Evolutionary conservation across 2,888 invertebrate genomes (phyloP), one percentile per base, ranked within the genome.

Genomic region (Xiphydria camelus): DNA sequence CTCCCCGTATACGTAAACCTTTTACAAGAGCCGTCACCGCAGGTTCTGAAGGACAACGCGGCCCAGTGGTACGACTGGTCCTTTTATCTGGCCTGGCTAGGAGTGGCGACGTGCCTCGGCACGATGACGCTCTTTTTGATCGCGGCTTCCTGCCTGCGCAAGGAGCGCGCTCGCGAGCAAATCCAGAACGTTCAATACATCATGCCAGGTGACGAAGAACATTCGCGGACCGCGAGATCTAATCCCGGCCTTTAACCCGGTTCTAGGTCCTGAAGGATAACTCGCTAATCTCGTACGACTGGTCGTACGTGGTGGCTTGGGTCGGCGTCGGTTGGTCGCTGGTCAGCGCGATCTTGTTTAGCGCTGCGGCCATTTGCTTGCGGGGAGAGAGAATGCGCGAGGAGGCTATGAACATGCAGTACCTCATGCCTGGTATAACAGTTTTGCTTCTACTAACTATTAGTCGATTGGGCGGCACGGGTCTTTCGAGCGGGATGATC

Each of bases 241-340:
- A n/a, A 17, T 18, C 29, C 29, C 22, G 12, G 10, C 12, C 17
- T 12, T 37, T 25, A 37, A 37, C 23, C 37, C 44, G 57, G 51
- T 63, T 40, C 55, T 82, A 91, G 91, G 87, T 90, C 78, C 86
- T 92, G 76, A 87, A 87, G 79, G 89, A 91, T 76, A 88, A 89
- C 79, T 84, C 89, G 64, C 84, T 88, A 80, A 83, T 89, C 73
- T 85, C 86, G 80, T 95, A 94, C 82, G 94, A 94, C 79, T 96
- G 94, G 94, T 94, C 94, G 68, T 96, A 95, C 83, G 89, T 94
- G 83, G 86, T 94, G 76, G 92, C 94, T 78, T 96, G 95, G 95
- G 89, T 93, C 79, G 94, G 94, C 78, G 93, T 95, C 75, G 93
- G 89, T 67, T 88, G 92, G 80, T 87, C 92, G 70, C 84, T 95